These are phyloP conservation scores for Corapipo altera DNA, from an alignment of 2,113 vertebrate species.

Conservation along the genomic window DNA sequence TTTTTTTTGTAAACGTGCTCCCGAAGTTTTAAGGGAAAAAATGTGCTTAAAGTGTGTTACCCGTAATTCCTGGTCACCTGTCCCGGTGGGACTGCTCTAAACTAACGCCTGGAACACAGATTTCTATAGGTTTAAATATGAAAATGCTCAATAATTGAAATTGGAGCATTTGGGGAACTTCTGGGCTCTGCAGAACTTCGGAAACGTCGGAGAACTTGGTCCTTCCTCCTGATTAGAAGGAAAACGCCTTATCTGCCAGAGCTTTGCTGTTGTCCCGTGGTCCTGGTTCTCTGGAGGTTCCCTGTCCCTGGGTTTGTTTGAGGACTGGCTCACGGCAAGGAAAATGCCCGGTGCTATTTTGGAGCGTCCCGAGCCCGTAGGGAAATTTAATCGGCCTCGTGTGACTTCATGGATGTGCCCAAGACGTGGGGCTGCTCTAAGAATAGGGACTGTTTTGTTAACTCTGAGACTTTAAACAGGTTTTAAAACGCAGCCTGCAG, in stretches of 20 bases:
- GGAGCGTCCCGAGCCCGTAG: not conserved
- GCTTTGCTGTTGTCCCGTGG: not conserved
- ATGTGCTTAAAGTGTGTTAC: accelerated
- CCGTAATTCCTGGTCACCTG: not conserved
- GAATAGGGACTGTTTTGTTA: not conserved
- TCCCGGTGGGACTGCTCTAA: not conserved
- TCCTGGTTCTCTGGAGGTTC: not conserved
- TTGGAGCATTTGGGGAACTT: not conserved
- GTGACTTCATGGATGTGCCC: not conserved
- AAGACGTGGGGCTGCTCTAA: not conserved
- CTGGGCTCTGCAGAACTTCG: accelerated
- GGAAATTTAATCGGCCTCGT: not conserved
- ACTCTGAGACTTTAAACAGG: not conserved
- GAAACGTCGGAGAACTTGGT: not conserved
- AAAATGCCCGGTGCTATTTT: not conserved
- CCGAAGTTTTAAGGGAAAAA: not conserved
- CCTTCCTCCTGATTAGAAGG: not conserved
- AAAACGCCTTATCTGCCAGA: accelerated
- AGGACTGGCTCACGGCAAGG: not conserved
- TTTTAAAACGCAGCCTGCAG: not conserved
- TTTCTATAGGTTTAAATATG: not conserved
- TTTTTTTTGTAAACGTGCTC: not conserved
- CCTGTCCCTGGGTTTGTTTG: not conserved
- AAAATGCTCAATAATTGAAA: not conserved
- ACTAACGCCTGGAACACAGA: too few species aligned